phyloP scores from a whole-genome alignment of 2,113 vertebrate genomes.

The Calonectris borealis region DNA sequence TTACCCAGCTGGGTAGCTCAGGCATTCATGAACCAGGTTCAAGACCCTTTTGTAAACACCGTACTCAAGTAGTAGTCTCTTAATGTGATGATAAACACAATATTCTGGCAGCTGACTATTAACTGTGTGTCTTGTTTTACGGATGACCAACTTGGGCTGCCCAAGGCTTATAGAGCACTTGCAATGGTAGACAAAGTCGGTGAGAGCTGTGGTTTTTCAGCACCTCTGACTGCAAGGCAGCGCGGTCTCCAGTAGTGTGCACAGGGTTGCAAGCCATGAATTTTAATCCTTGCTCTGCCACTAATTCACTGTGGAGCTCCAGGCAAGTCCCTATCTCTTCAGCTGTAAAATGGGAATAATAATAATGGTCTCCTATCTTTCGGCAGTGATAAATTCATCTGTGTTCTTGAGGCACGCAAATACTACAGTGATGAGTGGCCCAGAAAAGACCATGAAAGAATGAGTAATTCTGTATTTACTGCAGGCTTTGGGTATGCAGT shows the following conservation, averaged over 20 bases:
- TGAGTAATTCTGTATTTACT: slow-evolving; percentile 44
- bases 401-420: slow-evolving; percentile 48
- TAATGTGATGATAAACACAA: not conserved
- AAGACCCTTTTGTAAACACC: not conserved
- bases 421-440: slow-evolving; percentile 24
- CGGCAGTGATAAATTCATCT: not conserved
- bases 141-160: not conserved
- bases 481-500: slow-evolving; percentile 6
- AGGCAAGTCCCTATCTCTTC: slow-evolving; percentile 45
- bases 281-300: slow-evolving; percentile 36
- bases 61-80: not conserved
- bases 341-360: slow-evolving; percentile 57
- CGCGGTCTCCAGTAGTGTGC: not conserved
- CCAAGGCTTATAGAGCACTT: not conserved
- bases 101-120: not conserved
- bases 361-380: slow-evolving; percentile 47
- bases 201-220: not conserved
- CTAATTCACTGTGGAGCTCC: slow-evolving; percentile 45
- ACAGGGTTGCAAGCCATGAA: slow-evolving; percentile 13
- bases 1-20: not conserved
- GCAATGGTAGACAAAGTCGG: not conserved
- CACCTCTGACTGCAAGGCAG: slow-evolving; percentile 1
- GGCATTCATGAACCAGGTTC: not conserved
- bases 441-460: slow-evolving; percentile 20
- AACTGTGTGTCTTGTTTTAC: slow-evolving; percentile 9